Percentiles rank a stretch among this genome's conserved stretches.
These are phyloP conservation scores for Rafetus swinhoei DNA, from an alignment of 2,113 vertebrate species.

Conservation along the genomic window DNA sequence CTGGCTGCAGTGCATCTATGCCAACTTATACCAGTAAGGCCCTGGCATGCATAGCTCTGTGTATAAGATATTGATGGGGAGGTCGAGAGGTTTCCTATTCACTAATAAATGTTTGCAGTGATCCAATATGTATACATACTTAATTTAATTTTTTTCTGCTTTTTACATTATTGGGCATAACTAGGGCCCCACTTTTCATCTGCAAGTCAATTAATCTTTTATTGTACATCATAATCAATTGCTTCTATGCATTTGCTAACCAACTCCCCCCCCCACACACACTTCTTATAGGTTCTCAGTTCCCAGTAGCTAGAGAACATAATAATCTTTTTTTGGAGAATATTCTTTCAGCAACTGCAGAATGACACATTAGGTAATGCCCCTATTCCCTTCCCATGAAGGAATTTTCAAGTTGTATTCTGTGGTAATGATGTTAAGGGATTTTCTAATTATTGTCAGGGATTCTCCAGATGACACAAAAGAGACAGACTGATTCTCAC, in stretches of 20 bases:
- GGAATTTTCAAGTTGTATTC: not conserved
- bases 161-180: not conserved
- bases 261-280: not conserved
- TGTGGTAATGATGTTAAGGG: not conserved
- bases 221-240: not conserved
- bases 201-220: not conserved
- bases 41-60: not conserved
- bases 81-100: not conserved
- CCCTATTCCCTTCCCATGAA: not conserved
- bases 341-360: not conserved
- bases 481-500: conserved; percentile 2
- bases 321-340: not conserved
- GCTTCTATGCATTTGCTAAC: not conserved
- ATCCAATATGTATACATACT: not conserved
- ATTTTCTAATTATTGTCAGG: conserved; percentile 70
- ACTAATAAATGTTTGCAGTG: not conserved
- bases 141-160: not conserved
- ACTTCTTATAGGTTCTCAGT: not conserved
- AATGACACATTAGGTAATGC: not conserved
- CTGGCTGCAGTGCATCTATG: not conserved
- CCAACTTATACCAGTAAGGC: not conserved
- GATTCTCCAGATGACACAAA: conserved; percentile 65
- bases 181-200: not conserved
- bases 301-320: rapidly evolving
- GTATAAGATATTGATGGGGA: not conserved